Evolutionary conservation across 2,797 vertebrate species (phyloP).

Genomic region (Enteromius afrohamiltoni): DNA sequence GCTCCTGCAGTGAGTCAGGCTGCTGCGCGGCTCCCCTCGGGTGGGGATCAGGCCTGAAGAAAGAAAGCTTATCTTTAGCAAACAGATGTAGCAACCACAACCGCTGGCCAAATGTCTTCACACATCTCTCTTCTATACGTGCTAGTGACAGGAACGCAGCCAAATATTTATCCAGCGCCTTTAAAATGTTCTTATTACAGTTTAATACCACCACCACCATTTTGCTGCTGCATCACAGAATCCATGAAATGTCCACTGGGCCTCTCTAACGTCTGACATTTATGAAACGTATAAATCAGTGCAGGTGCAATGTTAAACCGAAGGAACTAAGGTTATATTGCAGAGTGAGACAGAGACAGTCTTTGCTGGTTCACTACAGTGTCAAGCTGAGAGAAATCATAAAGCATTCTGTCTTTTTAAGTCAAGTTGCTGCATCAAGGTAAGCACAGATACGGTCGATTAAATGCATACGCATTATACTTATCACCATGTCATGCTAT

Average conservation of each 20-base stretch:
- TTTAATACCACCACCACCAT: not conserved
- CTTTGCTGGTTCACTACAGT: not conserved
- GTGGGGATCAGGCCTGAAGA: slow-evolving; percentile 87
- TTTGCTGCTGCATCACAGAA: not conserved
- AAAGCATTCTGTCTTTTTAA: not conserved
- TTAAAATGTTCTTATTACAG: slow-evolving; percentile 2
- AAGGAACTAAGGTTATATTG: not conserved
- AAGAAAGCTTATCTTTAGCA: slow-evolving; percentile 37
- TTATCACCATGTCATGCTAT: not conserved
- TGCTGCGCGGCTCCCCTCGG: slow-evolving; percentile 83
- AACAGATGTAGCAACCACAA: slow-evolving; percentile 20
- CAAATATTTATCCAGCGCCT: not conserved
- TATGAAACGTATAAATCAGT: slow-evolving; percentile 30
- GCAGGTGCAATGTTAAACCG: not conserved
- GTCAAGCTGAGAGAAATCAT: slow-evolving; percentile 21
- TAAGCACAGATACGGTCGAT: not conserved
- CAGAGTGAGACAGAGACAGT: not conserved
- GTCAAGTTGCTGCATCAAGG: not conserved
- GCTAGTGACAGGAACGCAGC: not conserved
- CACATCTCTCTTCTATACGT: not conserved
- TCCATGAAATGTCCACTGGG: not conserved
- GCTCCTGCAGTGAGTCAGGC: slow-evolving; percentile 84
- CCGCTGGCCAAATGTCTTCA: not conserved
- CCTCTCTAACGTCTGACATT: not conserved
- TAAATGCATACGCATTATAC: not conserved